Conservation (phyloP, 2,113 vertebrate species). For the Scopus umbretta region DNA sequence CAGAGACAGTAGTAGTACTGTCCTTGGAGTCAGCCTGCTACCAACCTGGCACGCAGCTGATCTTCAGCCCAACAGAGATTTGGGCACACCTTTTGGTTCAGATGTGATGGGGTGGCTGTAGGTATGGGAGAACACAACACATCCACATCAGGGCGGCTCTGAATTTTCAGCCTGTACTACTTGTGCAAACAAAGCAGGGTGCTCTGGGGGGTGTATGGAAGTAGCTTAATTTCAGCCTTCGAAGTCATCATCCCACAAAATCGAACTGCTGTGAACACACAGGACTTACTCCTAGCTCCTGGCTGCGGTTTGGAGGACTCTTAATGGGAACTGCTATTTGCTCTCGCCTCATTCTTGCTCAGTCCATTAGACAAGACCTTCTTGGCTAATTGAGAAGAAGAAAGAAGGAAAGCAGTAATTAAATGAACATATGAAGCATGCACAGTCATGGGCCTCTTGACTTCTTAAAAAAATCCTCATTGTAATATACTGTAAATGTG, state of each 20-base stretch:
- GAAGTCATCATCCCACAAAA: background rate
- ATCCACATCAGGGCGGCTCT: background rate
- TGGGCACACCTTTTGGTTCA: background rate
- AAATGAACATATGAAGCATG: background rate
- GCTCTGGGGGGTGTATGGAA: background rate
- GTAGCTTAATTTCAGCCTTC: background rate
- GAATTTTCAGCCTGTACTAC: background rate
- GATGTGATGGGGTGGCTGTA: background rate
- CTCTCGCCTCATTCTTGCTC: background rate
- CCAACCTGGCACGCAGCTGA: background rate
- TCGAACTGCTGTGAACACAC: background rate
- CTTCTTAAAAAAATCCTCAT: background rate
- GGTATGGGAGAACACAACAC: background rate
- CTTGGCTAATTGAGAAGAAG: background rate
- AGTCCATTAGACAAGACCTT: background rate
- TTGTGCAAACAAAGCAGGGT: background rate
- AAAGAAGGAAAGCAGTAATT: background rate
- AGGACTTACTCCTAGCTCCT: background rate
- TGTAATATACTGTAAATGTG: background rate
- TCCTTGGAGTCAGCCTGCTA: background rate
- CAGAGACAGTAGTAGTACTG: background rate
- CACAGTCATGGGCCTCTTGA: background rate
- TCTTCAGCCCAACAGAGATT: background rate
- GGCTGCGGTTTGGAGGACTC: background rate
- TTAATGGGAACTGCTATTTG: background rate